Base-by-base conservation (phyloP, 2,888 invertebrate genomes). In the Sminthurinus aureus region DNA sequence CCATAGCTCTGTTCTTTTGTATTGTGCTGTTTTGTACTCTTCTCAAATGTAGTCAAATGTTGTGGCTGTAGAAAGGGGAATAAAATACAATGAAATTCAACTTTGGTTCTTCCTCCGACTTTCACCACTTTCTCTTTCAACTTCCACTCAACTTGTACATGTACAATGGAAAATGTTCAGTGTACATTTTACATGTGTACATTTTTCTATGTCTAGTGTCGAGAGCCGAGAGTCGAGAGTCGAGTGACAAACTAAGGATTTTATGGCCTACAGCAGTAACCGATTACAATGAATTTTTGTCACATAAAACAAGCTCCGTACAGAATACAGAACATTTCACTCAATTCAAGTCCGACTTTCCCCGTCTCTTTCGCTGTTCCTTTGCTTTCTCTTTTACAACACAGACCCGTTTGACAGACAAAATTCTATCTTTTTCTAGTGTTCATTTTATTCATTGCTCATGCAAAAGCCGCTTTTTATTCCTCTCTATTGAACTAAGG, bases 231-330 rank as follows among this genome's bases (percentile, higher is more conserved):
- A 52, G 52, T 11, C n/a, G 67, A 13, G 67, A 13, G 69, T 71
- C 66, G 15, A 71, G 24, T 71, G 26, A 20, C 71, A 71, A 22
- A 26, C 24, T 24, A 13, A 26, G 86, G 86, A 86, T 88, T 88
- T 88, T 86, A 88, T 87, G 85, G 86, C 86, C 86, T 87, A 87
- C 84, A 86, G 85, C 86, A 88, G 86, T 85, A 85, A 87, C 88
- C 88, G 87, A 88, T 88, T 88, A 88, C 88, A 88, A 87, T 88
- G 86, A 87, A 87, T 88, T 87, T 88, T 88, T 87, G 87, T 87
- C 87, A 87, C 87, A 88, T 88, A 88, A 88, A 88, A 86, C 86
- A 86, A 79, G 83, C 71, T 73, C 79, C 26, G 78, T 79, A 84
- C 78, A 85, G 82, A 85, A n/a, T 38, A 38, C 1, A 38, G 38